These are phyloP conservation scores for Drosophila eohydei DNA, from an alignment of 2,888 invertebrate genomes.

Conservation along the genomic window DNA sequence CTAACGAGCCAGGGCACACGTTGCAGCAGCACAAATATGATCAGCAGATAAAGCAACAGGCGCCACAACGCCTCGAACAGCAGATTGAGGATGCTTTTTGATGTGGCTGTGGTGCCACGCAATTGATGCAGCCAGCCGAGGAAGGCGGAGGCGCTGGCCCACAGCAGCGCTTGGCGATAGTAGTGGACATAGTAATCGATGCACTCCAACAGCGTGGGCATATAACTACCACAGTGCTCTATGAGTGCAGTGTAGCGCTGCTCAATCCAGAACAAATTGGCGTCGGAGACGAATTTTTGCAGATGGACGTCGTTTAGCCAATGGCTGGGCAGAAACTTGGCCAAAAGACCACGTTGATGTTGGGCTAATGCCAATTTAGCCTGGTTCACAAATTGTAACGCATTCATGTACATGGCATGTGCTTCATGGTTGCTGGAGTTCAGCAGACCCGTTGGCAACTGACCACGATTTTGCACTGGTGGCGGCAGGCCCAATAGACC, in stretches of 20 bases:
- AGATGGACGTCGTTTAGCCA: constrained; percentile 51
- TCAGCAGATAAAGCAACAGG: constrained; percentile 11
- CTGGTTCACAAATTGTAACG: constrained; percentile 91
- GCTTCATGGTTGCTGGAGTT: constrained; percentile 84
- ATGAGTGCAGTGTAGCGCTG: constrained; percentile 77
- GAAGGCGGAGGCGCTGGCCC: constrained; percentile 88
- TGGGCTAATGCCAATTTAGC: constrained; percentile 60
- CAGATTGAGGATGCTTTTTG: neutral
- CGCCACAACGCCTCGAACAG: neutral
- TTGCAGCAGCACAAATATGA: constrained; percentile 86
- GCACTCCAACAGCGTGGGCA: constrained; percentile 88
- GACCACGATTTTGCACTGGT: constrained; percentile 90
- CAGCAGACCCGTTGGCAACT: constrained; percentile 70
- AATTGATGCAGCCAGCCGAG: constrained; percentile 90
- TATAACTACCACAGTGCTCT: constrained; percentile 86
- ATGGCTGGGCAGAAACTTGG: constrained; percentile 33
- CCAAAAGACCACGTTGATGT: constrained; percentile 67
- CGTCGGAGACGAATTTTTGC: constrained; percentile 35
- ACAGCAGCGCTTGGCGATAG: constrained; percentile 89
- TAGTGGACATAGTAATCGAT: constrained; percentile 94
- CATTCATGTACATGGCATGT: constrained; percentile 90
- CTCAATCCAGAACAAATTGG: constrained; percentile 23
- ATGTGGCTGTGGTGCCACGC: constrained; percentile 26
- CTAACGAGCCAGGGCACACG: constrained; percentile 87
- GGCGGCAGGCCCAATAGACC: constrained; percentile 93